phyloP scores from a whole-genome alignment of 2,888 invertebrate species.

The Gasteruption jaculator region DNA sequence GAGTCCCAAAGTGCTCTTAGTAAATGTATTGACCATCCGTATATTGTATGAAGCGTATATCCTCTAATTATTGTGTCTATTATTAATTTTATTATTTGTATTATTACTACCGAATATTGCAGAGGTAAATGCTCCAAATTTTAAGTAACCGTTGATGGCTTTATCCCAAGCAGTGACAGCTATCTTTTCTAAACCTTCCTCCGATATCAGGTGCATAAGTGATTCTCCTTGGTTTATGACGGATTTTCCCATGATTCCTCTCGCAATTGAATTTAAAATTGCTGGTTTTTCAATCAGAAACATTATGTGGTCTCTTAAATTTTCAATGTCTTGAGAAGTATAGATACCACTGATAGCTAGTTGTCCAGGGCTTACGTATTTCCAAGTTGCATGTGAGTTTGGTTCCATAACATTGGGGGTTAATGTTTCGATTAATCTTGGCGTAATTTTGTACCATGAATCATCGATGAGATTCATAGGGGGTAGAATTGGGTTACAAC shows the following conservation, averaged over 20 bases:
- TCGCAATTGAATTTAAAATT: conserved; percentile 8
- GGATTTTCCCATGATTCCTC: conserved; percentile 1
- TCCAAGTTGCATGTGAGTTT: conserved; percentile 3
- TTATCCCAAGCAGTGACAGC: no score
- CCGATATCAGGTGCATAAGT: no score
- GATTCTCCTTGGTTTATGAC: no score
- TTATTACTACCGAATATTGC: no score
- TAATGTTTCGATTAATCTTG: not conserved
- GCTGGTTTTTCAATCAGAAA: conserved; percentile 11
- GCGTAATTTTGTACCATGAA: conserved; percentile 14
- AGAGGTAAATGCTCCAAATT: no score
- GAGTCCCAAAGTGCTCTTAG: no score
- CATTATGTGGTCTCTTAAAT: conserved; percentile 6
- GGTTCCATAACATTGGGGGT: not conserved
- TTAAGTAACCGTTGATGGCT: no score
- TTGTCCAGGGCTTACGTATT: not conserved
- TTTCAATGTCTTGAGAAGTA: conserved; percentile 11
- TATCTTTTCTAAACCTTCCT: no score
- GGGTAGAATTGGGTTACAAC: conserved; percentile 21
- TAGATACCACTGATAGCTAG: conserved; percentile 2
- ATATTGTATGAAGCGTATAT: no score
- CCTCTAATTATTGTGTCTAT: no score
- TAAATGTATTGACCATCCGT: no score
- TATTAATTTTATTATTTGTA: no score
- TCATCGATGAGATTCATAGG: conserved; percentile 12